phyloP scores from a whole-genome alignment of 2,113 vertebrate species.

The Lathamus discolor region DNA sequence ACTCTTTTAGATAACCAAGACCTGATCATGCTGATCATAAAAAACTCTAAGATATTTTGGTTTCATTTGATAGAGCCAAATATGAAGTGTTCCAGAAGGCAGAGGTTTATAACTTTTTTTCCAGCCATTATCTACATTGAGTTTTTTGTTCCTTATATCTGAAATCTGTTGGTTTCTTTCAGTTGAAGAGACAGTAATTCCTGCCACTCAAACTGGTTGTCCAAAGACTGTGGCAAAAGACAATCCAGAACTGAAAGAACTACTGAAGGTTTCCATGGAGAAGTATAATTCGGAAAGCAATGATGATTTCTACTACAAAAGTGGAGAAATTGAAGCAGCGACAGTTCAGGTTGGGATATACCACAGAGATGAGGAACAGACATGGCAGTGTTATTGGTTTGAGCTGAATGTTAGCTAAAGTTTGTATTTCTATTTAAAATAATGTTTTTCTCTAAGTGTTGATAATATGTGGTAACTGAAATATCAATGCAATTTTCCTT shows the following conservation, averaged over 20 bases:
- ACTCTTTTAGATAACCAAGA: neutral
- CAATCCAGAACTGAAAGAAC: constrained; percentile 39
- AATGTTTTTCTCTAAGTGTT: neutral
- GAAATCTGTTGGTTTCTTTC: constrained; percentile 8
- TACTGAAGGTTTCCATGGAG: constrained; percentile 34
- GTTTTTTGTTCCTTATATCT: neutral
- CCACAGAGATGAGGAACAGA: neutral
- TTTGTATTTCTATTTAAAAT: neutral
- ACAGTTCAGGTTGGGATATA: constrained; percentile 65
- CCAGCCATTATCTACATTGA: neutral
- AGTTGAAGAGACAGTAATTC: neutral
- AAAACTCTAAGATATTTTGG: neutral
- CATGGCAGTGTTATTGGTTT: neutral
- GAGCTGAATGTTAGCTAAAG: neutral
- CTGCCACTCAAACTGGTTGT: neutral
- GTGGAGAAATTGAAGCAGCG: constrained; percentile 3
- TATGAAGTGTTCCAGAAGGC: neutral
- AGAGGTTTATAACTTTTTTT: neutral
- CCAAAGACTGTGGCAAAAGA: neutral
- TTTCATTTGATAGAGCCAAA: neutral
- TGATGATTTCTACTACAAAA: constrained; percentile 62
- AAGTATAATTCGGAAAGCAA: constrained; percentile 55
- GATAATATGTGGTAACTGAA: neutral
- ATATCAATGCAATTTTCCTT: neutral
- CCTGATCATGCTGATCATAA: neutral